Evolutionary conservation across 2,797 vertebrate genomes (phyloP).

Genomic region (Heterohyrax brucei): DNA sequence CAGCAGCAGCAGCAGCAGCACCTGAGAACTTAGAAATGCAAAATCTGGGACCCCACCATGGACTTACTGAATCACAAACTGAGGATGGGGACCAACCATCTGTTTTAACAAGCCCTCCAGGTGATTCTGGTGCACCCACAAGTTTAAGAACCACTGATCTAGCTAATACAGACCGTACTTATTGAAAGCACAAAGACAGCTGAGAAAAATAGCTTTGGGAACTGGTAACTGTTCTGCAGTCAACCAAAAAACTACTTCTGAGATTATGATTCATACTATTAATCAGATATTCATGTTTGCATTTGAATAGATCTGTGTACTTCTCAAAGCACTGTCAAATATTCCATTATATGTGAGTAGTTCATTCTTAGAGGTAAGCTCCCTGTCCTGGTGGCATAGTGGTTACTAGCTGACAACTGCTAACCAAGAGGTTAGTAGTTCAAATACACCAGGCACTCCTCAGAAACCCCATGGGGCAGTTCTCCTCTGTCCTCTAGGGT

Average conservation of each 20-base stretch:
- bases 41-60: neutral
- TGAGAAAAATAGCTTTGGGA: slow-evolving; percentile 19
- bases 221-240: neutral
- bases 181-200: neutral
- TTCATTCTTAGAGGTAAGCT: neutral
- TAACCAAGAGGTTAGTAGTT: too few species aligned
- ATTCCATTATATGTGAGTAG: neutral
- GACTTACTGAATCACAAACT: neutral
- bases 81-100: neutral
- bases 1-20: neutral
- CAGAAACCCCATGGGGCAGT: too few species aligned
- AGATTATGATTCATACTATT: neutral
- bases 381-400: too few species aligned
- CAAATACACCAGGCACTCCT: too few species aligned
- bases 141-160: neutral
- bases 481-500: too few species aligned
- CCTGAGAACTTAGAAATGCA: neutral
- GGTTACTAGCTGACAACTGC: too few species aligned
- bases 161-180: neutral
- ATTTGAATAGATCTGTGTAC: neutral
- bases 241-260: slow-evolving; percentile 10
- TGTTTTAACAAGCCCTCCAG: neutral
- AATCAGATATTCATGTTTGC: neutral
- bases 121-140: neutral
- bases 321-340: slow-evolving; percentile 48